Conservation (phyloP, 2,113 vertebrate genomes). For the Pteronura brasiliensis region DNA sequence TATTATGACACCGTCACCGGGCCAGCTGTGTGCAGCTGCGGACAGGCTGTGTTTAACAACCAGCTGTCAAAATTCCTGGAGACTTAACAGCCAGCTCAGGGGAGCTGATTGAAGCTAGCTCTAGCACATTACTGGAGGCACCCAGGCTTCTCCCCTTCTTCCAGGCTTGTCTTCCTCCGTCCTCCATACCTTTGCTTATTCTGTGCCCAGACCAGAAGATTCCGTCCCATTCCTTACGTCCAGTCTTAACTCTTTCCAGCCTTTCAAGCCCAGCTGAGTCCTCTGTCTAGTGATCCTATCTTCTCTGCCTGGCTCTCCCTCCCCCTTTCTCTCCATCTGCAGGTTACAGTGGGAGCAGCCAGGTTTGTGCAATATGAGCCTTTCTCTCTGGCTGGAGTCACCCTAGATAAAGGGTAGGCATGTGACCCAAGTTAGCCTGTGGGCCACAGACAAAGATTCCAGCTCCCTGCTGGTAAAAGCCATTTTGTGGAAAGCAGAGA, state of each 20-base stretch:
- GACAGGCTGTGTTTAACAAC: background rate
- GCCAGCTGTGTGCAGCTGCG: background rate
- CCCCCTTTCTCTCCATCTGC: background rate
- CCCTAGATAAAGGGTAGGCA: background rate
- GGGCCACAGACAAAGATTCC: background rate
- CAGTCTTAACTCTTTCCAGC: background rate
- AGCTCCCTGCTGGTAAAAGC: background rate
- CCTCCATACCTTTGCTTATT: background rate
- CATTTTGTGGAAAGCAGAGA: background rate
- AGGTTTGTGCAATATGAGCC: background rate
- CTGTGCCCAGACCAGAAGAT: background rate
- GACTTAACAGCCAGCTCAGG: background rate
- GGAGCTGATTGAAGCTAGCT: background rate
- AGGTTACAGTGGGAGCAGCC: background rate
- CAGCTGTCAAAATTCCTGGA: constrained; percentile 5
- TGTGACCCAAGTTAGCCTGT: background rate
- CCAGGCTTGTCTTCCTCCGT: background rate
- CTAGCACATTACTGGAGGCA: background rate
- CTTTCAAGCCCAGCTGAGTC: background rate
- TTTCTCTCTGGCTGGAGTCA: background rate
- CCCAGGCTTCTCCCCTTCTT: background rate
- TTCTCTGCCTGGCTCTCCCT: background rate
- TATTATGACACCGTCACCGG: background rate
- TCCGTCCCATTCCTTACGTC: background rate
- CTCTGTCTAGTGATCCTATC: background rate